Evolutionary conservation across 2,888 invertebrate genomes (phyloP).

Genomic region (Archaeoteleia sp.): DNA sequence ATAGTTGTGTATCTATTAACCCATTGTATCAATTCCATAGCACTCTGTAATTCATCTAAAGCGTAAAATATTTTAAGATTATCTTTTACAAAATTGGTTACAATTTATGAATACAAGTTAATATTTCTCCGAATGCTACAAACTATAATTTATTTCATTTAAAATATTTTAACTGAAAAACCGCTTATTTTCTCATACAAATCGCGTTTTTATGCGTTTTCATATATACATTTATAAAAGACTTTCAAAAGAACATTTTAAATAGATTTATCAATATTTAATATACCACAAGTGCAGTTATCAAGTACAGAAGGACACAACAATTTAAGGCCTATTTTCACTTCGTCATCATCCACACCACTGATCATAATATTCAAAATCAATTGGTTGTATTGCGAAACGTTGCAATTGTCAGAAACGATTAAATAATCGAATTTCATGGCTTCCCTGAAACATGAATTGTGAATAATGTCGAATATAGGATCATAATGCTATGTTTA

Average conservation of each 20-base stretch:
- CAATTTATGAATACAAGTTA: neutral
- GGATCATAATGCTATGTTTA: neutral
- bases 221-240: neutral
- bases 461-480: too few relatives aligned
- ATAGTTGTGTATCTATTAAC: conserved; percentile 35
- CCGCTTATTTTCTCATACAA: too few relatives aligned
- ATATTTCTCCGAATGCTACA: too few relatives aligned
- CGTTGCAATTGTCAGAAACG: conserved; percentile 3
- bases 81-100: neutral
- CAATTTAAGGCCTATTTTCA: neutral
- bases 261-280: conserved; percentile 3
- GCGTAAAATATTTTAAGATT: conserved; percentile 17
- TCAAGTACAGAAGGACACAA: conserved; percentile 15
- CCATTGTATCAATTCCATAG: conserved; percentile 47
- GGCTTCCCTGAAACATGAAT: conserved; percentile 11
- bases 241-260: too few relatives aligned
- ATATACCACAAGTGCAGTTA: conserved; percentile 53
- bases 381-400: conserved; percentile 17
- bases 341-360: neutral
- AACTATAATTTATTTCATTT: too few relatives aligned
- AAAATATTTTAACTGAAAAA: too few relatives aligned
- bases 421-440: conserved; percentile 12
- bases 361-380: conserved; percentile 21
- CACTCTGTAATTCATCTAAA: conserved; percentile 52
- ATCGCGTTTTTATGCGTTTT: too few relatives aligned